Base-by-base conservation (phyloP, 1,140 invertebrate species). In the Neodiprion pinetum region DNA sequence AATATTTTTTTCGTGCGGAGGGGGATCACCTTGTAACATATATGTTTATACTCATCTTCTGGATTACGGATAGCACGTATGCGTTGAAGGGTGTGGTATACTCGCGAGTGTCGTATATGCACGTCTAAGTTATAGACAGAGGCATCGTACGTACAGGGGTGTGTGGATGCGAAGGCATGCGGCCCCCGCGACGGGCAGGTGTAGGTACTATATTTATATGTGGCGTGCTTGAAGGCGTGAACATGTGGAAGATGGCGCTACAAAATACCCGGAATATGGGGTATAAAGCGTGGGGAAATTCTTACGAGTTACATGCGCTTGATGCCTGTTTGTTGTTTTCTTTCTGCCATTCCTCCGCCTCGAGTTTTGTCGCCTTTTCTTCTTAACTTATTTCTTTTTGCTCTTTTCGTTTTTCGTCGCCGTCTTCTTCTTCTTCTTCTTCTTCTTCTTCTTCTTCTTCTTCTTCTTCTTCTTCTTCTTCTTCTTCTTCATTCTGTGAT, bases 181-280 rank as follows among this genome's bases (percentile, higher is more conserved):
- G 28, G 28, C 28, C 5, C 2, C 28, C 28, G 28, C 28, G 28
- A 40, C 2, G 28, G 28, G 28, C 28, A 40, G 28, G 28, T 40
- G 28, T 21, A 21, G 17, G 17, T 40, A 40, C 28, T 40, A 40
- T 40, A 40, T 40, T 40, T 61, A 61, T 61, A 17, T 61, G 53
- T 61, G n/a, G n/a, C 53, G 53, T 61, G 11, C 53, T 61, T 17
- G 11, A 61, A 61, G 53, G 53, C 53, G 53, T 61, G 53, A 61
- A 61, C 53, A 61, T 61, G 53, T 61, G 53, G 53, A 61, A 61
- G 53, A 61, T 61, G 53, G 53, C 53, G 53, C 53, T 61, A 61
- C 53, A 61, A 61, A 61, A 61, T 61, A 61, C n/a, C 53, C 53
- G n/a, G 53, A 61, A 61, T 61, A 61, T 61, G 53, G 53, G 53